These are phyloP conservation scores for Mylabris phalerata DNA, from an alignment of 1,140 invertebrate species.

Conservation along the genomic window DNA sequence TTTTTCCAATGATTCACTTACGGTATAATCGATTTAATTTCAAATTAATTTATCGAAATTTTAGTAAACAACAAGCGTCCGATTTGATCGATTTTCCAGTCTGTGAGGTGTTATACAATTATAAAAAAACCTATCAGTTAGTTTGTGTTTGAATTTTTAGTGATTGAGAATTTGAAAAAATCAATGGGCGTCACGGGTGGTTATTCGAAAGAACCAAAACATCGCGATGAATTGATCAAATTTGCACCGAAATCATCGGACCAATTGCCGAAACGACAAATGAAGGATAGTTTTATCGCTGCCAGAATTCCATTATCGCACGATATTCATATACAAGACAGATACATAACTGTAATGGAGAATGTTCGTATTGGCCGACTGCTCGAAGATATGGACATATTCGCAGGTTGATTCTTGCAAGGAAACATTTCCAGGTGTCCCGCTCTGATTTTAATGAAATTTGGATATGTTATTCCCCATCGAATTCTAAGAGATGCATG, in stretches of 20 bases:
- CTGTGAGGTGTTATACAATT: too few species aligned
- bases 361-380: conserved; percentile 63
- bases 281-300: conserved; percentile 61
- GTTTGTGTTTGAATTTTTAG: conserved; percentile 15
- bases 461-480: too few species aligned
- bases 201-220: conserved; percentile 21
- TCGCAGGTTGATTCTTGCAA: conserved; percentile 48
- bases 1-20: too few species aligned
- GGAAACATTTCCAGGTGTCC: too few species aligned
- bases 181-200: conserved; percentile 30
- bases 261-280: conserved; percentile 46
- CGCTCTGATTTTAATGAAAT: too few species aligned
- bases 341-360: conserved; percentile 60
- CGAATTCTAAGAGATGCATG: too few species aligned
- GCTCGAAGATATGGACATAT: conserved; percentile 73
- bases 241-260: conserved; percentile 26
- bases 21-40: too few species aligned
- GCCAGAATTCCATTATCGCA: conserved; percentile 61
- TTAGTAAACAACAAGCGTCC: too few species aligned
- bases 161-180: conserved; percentile 22
- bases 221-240: conserved; percentile 21
- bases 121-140: background rate
- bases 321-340: conserved; percentile 54
- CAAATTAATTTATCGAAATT: too few species aligned
- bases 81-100: too few species aligned